These are phyloP conservation scores for Paratilapia polleni DNA, from an alignment of 2,113 vertebrate species.

Conservation along the genomic window DNA sequence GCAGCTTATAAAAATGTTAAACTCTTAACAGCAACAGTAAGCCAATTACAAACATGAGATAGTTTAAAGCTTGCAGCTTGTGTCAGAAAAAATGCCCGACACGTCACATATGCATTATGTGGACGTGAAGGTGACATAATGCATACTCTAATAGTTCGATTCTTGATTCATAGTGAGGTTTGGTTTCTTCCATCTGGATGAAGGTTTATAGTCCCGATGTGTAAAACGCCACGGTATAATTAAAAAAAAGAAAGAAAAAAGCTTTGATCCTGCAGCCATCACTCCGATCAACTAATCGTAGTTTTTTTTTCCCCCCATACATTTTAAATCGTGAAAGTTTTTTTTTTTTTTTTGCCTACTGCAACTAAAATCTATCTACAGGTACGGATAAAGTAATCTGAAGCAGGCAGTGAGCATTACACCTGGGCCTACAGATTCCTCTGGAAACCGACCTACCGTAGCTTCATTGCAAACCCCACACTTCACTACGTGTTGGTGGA, in stretches of 20 bases:
- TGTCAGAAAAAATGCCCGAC: not conserved
- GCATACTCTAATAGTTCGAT: not conserved
- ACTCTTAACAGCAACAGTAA: not conserved
- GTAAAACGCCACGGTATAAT: no score
- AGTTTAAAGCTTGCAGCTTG: not conserved
- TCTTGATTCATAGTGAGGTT: not conserved
- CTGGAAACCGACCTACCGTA: constrained; percentile 80
- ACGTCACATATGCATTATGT: no score
- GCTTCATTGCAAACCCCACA: constrained; percentile 94
- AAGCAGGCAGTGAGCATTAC: not conserved
- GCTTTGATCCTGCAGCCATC: not conserved
- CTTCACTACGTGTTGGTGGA: constrained; percentile 94
- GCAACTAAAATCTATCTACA: no score
- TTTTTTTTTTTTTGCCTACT: no score
- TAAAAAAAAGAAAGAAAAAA: not conserved
- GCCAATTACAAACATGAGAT: not conserved
- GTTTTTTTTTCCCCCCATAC: not conserved
- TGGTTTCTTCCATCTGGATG: not conserved
- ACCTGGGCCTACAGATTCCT: not conserved
- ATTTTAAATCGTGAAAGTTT: no score
- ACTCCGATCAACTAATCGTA: not conserved
- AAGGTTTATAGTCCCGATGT: not conserved
- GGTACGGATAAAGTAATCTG: not conserved
- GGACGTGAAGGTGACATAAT: rapidly evolving
- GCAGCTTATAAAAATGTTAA: not conserved